These are phyloP conservation scores for Carduelis carduelis DNA, from an alignment of 2,797 vertebrate species.

Conservation along the genomic window DNA sequence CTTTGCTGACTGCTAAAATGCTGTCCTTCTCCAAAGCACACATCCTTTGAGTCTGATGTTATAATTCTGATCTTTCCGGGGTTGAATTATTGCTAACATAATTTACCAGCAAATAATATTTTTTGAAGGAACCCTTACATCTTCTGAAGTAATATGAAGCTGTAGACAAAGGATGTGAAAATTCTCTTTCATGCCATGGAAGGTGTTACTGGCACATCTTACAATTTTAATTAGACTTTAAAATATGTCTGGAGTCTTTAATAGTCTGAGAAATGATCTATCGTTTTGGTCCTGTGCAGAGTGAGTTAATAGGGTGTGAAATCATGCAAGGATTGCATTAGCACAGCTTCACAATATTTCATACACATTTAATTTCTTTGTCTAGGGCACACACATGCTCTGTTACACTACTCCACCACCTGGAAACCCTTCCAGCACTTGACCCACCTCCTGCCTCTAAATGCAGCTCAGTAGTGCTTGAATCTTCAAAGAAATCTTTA, in stretches of 20 bases:
- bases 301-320: constrained; percentile 54
- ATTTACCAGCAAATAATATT: not conserved
- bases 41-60: not conserved
- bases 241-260: constrained; percentile 30
- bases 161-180: constrained; percentile 11
- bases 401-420: not conserved
- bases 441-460: constrained; percentile 8
- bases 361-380: not conserved
- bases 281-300: not conserved
- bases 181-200: not conserved
- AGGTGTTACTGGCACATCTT: constrained; percentile 29
- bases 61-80: not conserved
- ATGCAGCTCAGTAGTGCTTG: not conserved
- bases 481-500: constrained; percentile 31
- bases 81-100: not conserved
- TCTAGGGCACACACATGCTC: not conserved
- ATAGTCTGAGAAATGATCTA: constrained; percentile 11
- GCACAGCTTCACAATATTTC: constrained; percentile 23
- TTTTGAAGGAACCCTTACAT: not conserved
- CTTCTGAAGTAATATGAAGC: not conserved
- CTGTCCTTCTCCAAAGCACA: not conserved
- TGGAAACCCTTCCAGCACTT: not conserved
- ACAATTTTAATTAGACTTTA: constrained; percentile 42
- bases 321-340: constrained; percentile 30
- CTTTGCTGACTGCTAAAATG: not conserved